A percentile compares a stretch with the other conserved stretches of the same genome.
Conservation (phyloP, 2,797 vertebrate genomes). For the Semaprochilodus insignis region DNA sequence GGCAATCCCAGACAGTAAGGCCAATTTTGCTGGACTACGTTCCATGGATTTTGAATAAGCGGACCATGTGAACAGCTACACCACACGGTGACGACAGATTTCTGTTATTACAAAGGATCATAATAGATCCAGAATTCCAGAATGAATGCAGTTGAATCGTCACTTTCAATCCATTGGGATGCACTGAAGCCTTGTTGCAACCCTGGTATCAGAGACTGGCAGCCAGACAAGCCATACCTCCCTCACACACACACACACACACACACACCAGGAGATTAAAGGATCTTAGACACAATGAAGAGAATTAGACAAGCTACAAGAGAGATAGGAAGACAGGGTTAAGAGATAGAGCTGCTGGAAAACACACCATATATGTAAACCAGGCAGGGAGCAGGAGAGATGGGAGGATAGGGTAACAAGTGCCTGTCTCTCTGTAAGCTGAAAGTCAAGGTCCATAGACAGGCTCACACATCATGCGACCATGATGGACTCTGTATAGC, state of each 20-base stretch:
- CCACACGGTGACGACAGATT: background rate
- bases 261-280: background rate
- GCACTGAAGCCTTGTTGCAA: background rate
- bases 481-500: background rate
- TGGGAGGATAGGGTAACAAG: background rate
- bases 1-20: background rate
- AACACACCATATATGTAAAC: no score
- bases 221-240: background rate
- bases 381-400: no score
- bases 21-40: background rate
- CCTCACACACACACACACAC: background rate
- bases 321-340: background rate
- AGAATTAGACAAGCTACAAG: background rate
- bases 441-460: no score
- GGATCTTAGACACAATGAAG: background rate
- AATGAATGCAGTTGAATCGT: background rate
- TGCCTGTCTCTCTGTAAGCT: no score
- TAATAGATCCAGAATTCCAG: background rate
- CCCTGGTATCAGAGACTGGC: background rate
- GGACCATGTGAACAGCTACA: no score
- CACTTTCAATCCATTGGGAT: background rate
- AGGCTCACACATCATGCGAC: background rate
- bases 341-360: background rate
- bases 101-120: background rate
- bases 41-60: background rate